A percentile compares a stretch with the other conserved stretches of the same genome.
Conservation (phyloP, 2,888 invertebrate species). For the Aromia moschata region DNA sequence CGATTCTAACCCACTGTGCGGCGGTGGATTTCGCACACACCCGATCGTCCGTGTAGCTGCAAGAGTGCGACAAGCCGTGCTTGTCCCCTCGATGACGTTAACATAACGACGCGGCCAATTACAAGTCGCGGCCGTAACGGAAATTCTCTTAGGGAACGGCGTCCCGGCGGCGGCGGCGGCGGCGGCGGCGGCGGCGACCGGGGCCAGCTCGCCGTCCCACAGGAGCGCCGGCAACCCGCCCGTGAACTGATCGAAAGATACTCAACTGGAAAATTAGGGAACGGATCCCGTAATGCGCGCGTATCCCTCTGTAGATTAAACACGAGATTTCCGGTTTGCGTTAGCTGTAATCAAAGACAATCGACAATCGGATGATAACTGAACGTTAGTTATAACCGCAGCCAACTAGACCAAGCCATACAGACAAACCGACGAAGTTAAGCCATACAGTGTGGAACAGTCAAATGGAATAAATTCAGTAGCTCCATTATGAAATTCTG, state of each 20-base stretch:
- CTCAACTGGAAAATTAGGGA: conserved; percentile 34
- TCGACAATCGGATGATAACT: no score
- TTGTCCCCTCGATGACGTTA: conserved; percentile 27
- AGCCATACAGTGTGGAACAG: no score
- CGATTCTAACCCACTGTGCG: no score
- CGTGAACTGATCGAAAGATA: conserved; percentile 36
- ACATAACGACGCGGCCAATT: conserved; percentile 44
- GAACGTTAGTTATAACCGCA: conserved; percentile 25
- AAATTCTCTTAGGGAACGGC: conserved; percentile 36
- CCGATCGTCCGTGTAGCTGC: no score
- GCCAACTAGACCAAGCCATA: no score
- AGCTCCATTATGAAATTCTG: no score
- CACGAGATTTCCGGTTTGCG: conserved; percentile 35
- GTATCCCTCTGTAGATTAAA: conserved; percentile 34
- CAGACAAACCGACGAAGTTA: no score
- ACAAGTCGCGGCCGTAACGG: conserved; percentile 21
- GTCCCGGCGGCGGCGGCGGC: no score
- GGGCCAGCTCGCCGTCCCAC: background rate
- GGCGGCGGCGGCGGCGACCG: no score
- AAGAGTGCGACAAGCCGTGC: background rate
- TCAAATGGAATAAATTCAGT: no score
- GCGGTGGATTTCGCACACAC: no score
- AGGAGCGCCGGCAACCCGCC: conserved; percentile 21
- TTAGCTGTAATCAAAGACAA: background rate
- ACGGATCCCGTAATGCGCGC: conserved; percentile 24